Evolutionary conservation across 2,888 invertebrate species (phyloP).

Genomic region (Schizaphis graminum): DNA sequence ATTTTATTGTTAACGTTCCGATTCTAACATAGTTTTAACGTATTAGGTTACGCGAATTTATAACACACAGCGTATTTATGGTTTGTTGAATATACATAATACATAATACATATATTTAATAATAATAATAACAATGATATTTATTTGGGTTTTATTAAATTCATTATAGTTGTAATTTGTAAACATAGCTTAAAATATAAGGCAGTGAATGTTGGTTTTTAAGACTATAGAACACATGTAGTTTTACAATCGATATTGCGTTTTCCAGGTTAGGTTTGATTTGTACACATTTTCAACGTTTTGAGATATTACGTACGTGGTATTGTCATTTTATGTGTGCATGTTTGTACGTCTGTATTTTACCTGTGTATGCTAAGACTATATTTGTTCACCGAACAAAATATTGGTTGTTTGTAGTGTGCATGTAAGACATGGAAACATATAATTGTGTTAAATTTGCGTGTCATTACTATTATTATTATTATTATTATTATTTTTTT

Average conservation of each 20-base stretch:
- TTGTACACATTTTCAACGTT: not conserved
- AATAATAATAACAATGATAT: not conserved
- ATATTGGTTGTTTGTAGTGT: not conserved
- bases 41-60: not conserved
- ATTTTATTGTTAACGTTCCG: slow-evolving; percentile 1
- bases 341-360: slow-evolving; percentile 7
- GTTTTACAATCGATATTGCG: not conserved
- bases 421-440: slow-evolving; percentile 22
- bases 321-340: slow-evolving; percentile 46
- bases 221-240: not conserved
- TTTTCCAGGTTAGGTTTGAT: slow-evolving; percentile 47
- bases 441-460: slow-evolving; percentile 22
- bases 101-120: not conserved
- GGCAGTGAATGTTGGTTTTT: not conserved
- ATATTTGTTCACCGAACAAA: slow-evolving; percentile 32
- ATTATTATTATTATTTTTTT: not conserved
- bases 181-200: not conserved
- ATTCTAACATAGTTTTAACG: not conserved
- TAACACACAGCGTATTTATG: not conserved
- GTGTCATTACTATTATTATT: slow-evolving; percentile 12
- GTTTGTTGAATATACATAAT: not conserved
- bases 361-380: not conserved
- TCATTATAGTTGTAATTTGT: not conserved
- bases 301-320: slow-evolving; percentile 6
- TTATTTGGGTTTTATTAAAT: not conserved